Evolutionary conservation across 2,888 invertebrate species (phyloP).

Genomic region (Lomographa bimaculata): DNA sequence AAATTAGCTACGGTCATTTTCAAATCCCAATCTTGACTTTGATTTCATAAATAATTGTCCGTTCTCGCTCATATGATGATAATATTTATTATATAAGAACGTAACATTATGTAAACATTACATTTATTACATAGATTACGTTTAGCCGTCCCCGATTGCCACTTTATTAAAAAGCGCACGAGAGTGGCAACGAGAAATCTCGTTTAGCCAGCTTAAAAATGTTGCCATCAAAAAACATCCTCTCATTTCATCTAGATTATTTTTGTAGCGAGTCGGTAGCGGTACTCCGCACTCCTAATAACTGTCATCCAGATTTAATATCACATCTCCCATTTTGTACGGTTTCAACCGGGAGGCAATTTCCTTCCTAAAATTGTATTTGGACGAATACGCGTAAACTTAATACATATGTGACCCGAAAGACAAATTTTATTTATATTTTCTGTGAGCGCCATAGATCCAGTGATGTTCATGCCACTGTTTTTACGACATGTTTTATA

Average conservation of each 20-base stretch:
- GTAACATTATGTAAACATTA: too few species aligned
- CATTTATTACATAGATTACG: too few species aligned
- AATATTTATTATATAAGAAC: too few species aligned
- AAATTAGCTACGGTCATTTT: too few species aligned
- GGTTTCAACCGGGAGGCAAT: slow-evolving; percentile 71
- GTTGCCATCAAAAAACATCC: slow-evolving; percentile 53
- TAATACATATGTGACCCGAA: slow-evolving; percentile 73
- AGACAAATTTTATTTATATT: slow-evolving; percentile 76
- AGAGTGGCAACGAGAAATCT: slow-evolving; percentile 27
- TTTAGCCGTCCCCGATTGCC: slow-evolving; percentile 9
- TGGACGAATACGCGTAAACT: slow-evolving; percentile 74
- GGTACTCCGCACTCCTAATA: slow-evolving; percentile 68
- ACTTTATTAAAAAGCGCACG: slow-evolving; percentile 22
- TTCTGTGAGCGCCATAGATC: slow-evolving; percentile 47
- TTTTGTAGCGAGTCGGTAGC: slow-evolving; percentile 53
- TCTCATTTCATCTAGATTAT: slow-evolving; percentile 57
- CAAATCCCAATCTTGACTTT: too few species aligned
- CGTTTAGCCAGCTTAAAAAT: slow-evolving; percentile 49
- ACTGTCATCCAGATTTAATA: slow-evolving; percentile 81
- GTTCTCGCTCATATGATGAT: too few species aligned
- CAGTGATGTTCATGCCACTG: slow-evolving; percentile 41
- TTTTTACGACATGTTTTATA: slow-evolving; percentile 63
- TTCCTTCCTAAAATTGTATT: slow-evolving; percentile 80
- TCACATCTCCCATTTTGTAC: slow-evolving; percentile 75
- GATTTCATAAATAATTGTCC: too few species aligned